phyloP scores from a whole-genome alignment of 2,113 vertebrate species.

The Gambusia holbrooki region DNA sequence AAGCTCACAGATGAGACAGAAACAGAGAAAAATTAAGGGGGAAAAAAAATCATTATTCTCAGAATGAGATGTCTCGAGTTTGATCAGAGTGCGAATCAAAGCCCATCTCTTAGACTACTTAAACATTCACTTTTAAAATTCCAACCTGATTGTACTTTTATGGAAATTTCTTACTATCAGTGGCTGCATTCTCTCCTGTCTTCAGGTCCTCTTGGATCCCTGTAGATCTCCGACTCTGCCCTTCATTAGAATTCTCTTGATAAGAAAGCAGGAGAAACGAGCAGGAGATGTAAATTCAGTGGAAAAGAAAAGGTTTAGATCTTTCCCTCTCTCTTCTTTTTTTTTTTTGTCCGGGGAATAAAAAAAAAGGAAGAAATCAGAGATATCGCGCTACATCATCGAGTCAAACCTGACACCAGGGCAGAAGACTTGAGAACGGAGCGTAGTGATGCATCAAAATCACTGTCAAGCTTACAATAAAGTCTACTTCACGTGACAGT shows the following conservation, averaged over 20 bases:
- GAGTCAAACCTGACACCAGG: constrained; percentile 72
- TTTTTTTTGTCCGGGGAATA: constrained; percentile 72
- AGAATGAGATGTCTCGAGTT: constrained; percentile 97
- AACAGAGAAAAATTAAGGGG: constrained; percentile 79
- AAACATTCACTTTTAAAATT: constrained; percentile 99
- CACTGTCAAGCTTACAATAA: constrained; percentile 22
- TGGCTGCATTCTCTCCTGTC: constrained; percentile 96
- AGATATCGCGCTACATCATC: constrained; percentile 49
- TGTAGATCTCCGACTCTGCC: constrained; percentile 90
- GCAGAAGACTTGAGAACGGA: constrained; percentile 55
- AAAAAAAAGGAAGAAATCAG: constrained; percentile 36
- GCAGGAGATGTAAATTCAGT: constrained; percentile 96
- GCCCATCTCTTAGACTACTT: constrained; percentile 98
- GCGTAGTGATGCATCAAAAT: constrained; percentile 46
- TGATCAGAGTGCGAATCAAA: constrained; percentile 99
- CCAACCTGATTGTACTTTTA: constrained; percentile 99
- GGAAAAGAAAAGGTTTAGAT: constrained; percentile 93
- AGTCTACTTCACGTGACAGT: not conserved
- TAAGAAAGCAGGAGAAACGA: constrained; percentile 92
- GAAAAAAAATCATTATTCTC: constrained; percentile 91
- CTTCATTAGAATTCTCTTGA: constrained; percentile 99
- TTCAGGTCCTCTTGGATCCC: constrained; percentile 94
- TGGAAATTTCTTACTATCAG: constrained; percentile 98
- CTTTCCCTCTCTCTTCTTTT: constrained; percentile 65
- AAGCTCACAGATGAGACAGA: constrained; percentile 79